phyloP scores from a whole-genome alignment of 2,797 vertebrate genomes.

The Antrozous pallidus region DNA sequence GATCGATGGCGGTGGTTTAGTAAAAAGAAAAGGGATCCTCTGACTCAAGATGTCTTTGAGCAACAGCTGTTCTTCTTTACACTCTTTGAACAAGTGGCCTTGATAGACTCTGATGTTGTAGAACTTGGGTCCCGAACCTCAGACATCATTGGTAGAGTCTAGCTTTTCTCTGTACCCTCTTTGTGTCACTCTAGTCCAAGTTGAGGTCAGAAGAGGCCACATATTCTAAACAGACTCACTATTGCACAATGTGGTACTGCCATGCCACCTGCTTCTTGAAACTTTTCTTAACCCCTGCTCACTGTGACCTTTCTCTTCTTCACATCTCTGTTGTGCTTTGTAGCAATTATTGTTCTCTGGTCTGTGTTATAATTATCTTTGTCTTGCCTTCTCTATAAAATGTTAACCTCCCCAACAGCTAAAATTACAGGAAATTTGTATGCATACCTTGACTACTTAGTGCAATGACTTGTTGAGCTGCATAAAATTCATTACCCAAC shows the following conservation, averaged over 20 bases:
- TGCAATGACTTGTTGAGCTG: neutral
- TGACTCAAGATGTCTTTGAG: neutral
- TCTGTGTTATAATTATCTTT: constrained; percentile 19
- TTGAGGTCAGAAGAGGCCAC: neutral
- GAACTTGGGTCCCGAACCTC: neutral
- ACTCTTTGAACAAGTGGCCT: neutral
- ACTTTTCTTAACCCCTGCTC: neutral
- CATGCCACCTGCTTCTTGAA: neutral
- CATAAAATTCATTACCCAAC: neutral
- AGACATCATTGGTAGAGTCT: neutral
- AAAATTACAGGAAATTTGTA: neutral
- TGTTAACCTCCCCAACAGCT: neutral
- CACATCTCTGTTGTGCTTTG: neutral
- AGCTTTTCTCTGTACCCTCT: neutral
- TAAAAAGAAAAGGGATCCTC: neutral
- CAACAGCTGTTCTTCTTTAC: neutral
- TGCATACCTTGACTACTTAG: neutral
- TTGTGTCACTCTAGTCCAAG: neutral
- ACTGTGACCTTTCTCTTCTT: neutral
- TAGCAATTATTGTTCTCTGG: neutral
- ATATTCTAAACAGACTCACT: neutral
- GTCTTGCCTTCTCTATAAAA: neutral
- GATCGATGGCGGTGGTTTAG: neutral
- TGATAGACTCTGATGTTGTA: neutral
- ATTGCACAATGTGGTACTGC: neutral